These are phyloP conservation scores for Drosophila pullipes DNA, from an alignment of 2,888 invertebrate genomes.

Conservation along the genomic window DNA sequence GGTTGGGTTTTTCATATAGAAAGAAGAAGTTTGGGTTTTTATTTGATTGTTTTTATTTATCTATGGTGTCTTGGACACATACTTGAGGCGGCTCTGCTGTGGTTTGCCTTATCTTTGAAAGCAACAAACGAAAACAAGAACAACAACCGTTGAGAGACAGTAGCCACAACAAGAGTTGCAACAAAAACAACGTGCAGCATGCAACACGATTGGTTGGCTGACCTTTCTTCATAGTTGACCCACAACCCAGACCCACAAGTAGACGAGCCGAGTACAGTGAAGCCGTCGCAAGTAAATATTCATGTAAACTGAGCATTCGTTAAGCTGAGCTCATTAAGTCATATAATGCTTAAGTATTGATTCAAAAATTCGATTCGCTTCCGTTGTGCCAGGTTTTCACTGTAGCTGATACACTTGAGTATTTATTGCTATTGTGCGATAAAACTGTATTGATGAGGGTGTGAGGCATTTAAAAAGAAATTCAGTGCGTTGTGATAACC, in stretches of 20 bases:
- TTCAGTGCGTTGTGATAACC: constrained; percentile 70
- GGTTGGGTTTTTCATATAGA: constrained; percentile 21
- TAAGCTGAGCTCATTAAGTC: background rate
- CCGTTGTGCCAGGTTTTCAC: constrained; percentile 28
- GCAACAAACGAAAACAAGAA: constrained; percentile 27
- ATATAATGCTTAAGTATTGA: constrained; percentile 3
- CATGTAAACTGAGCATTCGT: background rate
- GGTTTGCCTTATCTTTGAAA: constrained; percentile 54
- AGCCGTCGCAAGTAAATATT: constrained; percentile 7
- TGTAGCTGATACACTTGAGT: constrained; percentile 36
- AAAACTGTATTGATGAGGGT: constrained; percentile 31
- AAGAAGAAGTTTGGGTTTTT: constrained; percentile 26
- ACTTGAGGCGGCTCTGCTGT: constrained; percentile 11
- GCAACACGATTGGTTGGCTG: constrained; percentile 56
- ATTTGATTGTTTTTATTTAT: constrained; percentile 35
- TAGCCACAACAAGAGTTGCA: constrained; percentile 28
- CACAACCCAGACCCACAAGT: constrained; percentile 44
- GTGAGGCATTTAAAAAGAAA: constrained; percentile 61
- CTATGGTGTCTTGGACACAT: constrained; percentile 35
- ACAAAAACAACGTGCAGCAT: constrained; percentile 6
- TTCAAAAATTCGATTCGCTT: constrained; percentile 2
- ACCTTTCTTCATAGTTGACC: constrained; percentile 78
- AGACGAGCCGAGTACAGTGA: constrained; percentile 44
- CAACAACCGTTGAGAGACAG: constrained; percentile 33
- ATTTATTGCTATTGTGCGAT: constrained; percentile 49